These are phyloP conservation scores for Diorhabda carinulata DNA, from an alignment of 1,140 invertebrate genomes.

Conservation along the genomic window DNA sequence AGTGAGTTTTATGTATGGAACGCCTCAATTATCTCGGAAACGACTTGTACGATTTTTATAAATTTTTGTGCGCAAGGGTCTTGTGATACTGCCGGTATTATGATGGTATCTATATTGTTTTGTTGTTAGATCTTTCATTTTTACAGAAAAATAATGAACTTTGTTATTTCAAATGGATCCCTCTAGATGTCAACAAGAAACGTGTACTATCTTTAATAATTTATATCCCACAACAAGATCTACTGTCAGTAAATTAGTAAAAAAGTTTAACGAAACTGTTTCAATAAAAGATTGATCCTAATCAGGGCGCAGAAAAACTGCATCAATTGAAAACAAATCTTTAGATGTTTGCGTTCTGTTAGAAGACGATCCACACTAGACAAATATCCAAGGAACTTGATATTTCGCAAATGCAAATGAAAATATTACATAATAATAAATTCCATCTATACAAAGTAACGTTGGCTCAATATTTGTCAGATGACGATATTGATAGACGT, in stretches of 20 bases:
- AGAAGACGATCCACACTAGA: neutral
- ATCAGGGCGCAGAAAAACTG: neutral
- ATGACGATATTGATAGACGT: neutral
- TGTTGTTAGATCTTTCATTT: too few species aligned
- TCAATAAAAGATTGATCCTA: neutral
- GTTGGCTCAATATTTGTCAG: neutral
- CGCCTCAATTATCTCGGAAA: too few species aligned
- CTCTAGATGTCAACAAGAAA: too few species aligned
- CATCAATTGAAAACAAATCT: neutral
- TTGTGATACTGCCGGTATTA: too few species aligned
- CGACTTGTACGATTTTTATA: too few species aligned
- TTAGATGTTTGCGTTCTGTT: neutral
- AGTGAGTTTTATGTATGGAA: too few species aligned
- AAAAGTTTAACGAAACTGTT: neutral
- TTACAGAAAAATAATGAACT: too few species aligned
- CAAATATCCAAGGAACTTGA: neutral
- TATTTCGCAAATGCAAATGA: neutral
- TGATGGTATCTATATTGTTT: too few species aligned
- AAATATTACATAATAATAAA: neutral
- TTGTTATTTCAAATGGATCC: too few species aligned
- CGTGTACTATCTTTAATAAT: neutral
- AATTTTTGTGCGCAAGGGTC: too few species aligned
- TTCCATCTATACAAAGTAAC: neutral
- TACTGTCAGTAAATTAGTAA: neutral
- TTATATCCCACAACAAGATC: neutral